phyloP scores from a whole-genome alignment of 2,888 invertebrate genomes.

The Panorpa germanica region DNA sequence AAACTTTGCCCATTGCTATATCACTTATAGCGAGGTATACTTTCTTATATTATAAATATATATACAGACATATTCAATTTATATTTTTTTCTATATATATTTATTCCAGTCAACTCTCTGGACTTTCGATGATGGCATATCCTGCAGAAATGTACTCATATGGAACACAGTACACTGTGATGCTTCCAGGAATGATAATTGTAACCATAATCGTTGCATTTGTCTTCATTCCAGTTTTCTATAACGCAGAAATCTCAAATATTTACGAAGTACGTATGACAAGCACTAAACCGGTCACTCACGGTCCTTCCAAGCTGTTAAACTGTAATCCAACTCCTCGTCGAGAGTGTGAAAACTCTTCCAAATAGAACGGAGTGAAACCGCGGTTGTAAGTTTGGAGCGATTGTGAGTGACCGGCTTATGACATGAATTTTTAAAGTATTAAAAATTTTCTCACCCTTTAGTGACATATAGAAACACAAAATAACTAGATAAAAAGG shows the following conservation, averaged over 20 bases:
- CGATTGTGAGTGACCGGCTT: no score
- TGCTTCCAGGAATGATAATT: slow-evolving; percentile 22
- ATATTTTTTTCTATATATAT: slow-evolving; percentile 8
- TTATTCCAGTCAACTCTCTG: slow-evolving; percentile 27
- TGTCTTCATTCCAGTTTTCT: slow-evolving; percentile 28
- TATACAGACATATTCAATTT: no score
- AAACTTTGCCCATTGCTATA: slow-evolving; percentile 37
- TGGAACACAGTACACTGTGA: slow-evolving; percentile 25
- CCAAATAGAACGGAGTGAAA: no score
- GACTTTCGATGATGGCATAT: slow-evolving; percentile 31
- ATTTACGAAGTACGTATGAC: slow-evolving; percentile 26
- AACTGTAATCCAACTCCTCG: no score
- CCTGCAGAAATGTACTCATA: slow-evolving; percentile 30
- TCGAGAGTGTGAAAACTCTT: no score
- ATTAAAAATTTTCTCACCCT: no score
- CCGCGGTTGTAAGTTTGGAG: no score
- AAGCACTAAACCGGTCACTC: no score
- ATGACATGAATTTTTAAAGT: no score
- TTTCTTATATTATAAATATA: background rate
- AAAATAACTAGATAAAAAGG: no score
- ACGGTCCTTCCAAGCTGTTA: no score
- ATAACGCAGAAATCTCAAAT: slow-evolving; percentile 27
- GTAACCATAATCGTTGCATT: slow-evolving; percentile 19
- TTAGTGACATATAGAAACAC: no score
- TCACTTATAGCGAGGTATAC: slow-evolving; percentile 35